Percentiles rank a stretch among this genome's conserved stretches.
phyloP scores from a whole-genome alignment of 2,797 vertebrate genomes.

The Halcyon badia region DNA sequence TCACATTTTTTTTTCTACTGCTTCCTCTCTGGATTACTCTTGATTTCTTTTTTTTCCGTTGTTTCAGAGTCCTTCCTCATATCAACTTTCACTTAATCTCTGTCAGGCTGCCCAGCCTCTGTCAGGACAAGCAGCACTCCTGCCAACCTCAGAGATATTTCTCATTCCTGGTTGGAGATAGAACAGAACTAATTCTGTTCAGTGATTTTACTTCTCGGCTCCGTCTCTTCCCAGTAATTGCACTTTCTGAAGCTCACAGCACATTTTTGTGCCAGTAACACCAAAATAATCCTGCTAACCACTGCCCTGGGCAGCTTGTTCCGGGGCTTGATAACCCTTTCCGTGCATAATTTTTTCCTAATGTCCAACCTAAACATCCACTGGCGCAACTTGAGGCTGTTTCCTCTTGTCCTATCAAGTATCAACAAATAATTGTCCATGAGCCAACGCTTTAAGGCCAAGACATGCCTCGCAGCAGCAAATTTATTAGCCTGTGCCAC shows the following conservation, averaged over 20 bases:
- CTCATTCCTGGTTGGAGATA: not conserved
- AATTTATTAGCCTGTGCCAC: not conserved
- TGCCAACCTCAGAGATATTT: not conserved
- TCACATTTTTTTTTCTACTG: not conserved
- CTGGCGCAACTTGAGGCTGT: not conserved
- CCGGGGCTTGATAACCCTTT: not conserved
- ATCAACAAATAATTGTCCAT: not conserved
- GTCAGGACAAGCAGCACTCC: not conserved
- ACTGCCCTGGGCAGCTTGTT: not conserved
- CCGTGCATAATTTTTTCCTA: not conserved
- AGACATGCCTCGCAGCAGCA: not conserved
- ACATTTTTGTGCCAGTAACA: too few species aligned
- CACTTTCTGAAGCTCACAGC: too few species aligned
- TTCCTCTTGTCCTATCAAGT: not conserved
- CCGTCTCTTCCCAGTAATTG: too few species aligned
- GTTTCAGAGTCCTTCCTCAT: not conserved
- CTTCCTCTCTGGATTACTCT: not conserved
- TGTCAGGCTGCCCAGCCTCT: not conserved
- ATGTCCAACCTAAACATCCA: not conserved
- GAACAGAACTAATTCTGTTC: not conserved
- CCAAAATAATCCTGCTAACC: not conserved
- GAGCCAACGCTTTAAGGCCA: not conserved
- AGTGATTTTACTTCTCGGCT: not conserved
- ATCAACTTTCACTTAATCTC: not conserved
- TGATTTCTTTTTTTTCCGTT: not conserved